These are phyloP conservation scores for Menidia beryllina DNA, from an alignment of 2,113 vertebrate species.

Conservation along the genomic window DNA sequence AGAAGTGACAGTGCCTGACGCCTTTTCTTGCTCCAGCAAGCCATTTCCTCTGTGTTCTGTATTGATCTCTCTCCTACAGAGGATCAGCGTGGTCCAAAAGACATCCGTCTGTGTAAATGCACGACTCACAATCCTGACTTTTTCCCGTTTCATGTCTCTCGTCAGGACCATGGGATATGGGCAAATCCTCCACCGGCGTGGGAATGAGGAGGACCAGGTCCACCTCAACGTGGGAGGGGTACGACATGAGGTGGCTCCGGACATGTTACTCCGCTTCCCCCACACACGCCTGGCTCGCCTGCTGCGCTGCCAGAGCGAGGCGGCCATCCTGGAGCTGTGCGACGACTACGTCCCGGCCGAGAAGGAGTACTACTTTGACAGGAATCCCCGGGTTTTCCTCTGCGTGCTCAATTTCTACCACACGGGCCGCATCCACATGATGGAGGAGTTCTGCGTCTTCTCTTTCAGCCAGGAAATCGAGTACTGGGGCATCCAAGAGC, in stretches of 20 bases:
- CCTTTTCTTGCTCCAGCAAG: conserved; percentile 37
- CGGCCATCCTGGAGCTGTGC: conserved; percentile 94
- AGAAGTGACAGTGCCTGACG: conserved; percentile 59
- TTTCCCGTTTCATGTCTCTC: conserved; percentile 16
- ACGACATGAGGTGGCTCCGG: conserved; percentile 88
- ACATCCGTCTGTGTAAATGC: conserved; percentile 2
- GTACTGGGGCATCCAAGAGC: conserved; percentile 97
- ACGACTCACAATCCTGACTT: no score
- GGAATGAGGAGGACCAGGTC: conserved; percentile 88
- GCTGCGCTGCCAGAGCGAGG: conserved; percentile 90
- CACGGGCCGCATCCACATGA: conserved; percentile 93
- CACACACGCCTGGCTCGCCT: conserved; percentile 92
- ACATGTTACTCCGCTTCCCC: conserved; percentile 91
- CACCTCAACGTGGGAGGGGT: conserved; percentile 96
- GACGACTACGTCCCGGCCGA: conserved; percentile 93
- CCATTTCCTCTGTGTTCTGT: conserved; percentile 64
- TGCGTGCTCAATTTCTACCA: conserved; percentile 97
- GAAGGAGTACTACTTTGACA: conserved; percentile 96
- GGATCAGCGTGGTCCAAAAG: not conserved
- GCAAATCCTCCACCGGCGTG: conserved; percentile 89
- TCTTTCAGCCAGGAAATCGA: conserved; percentile 98
- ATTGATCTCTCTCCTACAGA: conserved; percentile 55
- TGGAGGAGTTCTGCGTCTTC: conserved; percentile 97
- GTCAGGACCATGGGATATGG: conserved; percentile 94
- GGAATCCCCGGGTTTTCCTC: conserved; percentile 92